These are phyloP conservation scores for Spialia ferax DNA, from an alignment of 2,888 invertebrate genomes.

Conservation along the genomic window DNA sequence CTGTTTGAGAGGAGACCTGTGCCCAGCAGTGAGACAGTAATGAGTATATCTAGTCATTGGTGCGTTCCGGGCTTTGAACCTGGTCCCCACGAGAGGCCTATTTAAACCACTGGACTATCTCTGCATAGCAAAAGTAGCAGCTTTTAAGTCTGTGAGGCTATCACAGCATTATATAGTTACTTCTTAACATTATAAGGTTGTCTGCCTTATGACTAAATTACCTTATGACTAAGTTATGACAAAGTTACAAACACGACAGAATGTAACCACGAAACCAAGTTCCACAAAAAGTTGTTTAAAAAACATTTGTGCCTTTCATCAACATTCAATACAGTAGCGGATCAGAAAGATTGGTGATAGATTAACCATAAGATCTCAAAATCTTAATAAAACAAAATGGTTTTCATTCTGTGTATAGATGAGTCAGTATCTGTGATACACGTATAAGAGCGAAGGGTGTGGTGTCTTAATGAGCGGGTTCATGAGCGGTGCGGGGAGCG, in stretches of 20 bases:
- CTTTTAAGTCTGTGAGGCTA: too few species aligned
- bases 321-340: slow-evolving; percentile 29
- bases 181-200: not conserved
- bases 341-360: slow-evolving; percentile 25
- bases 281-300: not conserved
- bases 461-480: slow-evolving; percentile 49
- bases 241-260: not conserved
- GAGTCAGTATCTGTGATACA: slow-evolving; percentile 44
- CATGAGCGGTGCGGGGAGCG: slow-evolving; percentile 17
- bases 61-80: too few species aligned
- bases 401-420: slow-evolving; percentile 36
- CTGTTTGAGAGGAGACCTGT: too few species aligned
- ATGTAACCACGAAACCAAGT: not conserved
- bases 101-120: too few species aligned
- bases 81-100: too few species aligned
- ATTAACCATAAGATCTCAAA: slow-evolving; percentile 37
- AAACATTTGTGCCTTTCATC: slow-evolving; percentile 10
- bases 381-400: slow-evolving; percentile 32
- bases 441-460: slow-evolving; percentile 56
- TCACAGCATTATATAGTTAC: not conserved
- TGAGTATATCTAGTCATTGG: too few species aligned
- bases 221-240: too few species aligned
- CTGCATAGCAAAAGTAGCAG: too few species aligned
- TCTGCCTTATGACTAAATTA: not conserved
- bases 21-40: too few species aligned